These are phyloP conservation scores for Penaeus chinensis DNA, from an alignment of 1,140 invertebrate genomes.

Conservation along the genomic window DNA sequence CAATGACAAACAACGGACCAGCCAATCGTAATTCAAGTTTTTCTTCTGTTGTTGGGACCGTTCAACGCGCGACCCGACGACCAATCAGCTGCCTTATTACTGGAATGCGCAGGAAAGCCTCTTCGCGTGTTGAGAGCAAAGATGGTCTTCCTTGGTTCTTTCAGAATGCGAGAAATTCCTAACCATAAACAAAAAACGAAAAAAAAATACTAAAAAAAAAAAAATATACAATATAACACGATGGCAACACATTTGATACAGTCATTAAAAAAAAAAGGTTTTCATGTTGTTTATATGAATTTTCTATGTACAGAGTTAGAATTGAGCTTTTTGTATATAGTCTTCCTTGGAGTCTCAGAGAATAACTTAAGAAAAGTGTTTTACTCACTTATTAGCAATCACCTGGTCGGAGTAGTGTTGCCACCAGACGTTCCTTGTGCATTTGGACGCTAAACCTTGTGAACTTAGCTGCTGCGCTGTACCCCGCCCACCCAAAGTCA, in stretches of 20 bases:
- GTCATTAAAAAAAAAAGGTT: slow-evolving; percentile 28
- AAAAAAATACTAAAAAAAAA: background rate
- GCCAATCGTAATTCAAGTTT: background rate
- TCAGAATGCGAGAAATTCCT: slow-evolving; percentile 8
- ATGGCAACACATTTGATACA: slow-evolving; percentile 50
- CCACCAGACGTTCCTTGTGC: slow-evolving; percentile 9
- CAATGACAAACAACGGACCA: no score
- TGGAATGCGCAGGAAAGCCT: slow-evolving; percentile 41
- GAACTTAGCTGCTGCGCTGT: background rate
- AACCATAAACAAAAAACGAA: no score
- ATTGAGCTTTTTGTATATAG: slow-evolving; percentile 51
- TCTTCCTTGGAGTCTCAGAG: slow-evolving; percentile 56
- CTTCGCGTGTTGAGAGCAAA: slow-evolving; percentile 32
- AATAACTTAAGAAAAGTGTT: slow-evolving; percentile 40
- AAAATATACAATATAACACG: slow-evolving; percentile 26
- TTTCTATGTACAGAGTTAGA: slow-evolving; percentile 51
- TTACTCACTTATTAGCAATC: slow-evolving; percentile 19
- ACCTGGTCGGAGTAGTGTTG: slow-evolving; percentile 13
- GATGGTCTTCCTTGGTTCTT: slow-evolving; percentile 43
- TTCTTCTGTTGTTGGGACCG: background rate
- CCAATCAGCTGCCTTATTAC: slow-evolving; percentile 46
- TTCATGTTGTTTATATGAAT: slow-evolving; percentile 56
- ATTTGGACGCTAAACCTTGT: slow-evolving; percentile 16
- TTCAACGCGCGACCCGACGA: background rate
- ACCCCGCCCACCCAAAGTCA: background rate